A percentile compares a stretch with the other conserved stretches of the same genome.
Evolutionary conservation across 2,113 vertebrate species (phyloP).

Genomic region (Hippocampus zosterae): DNA sequence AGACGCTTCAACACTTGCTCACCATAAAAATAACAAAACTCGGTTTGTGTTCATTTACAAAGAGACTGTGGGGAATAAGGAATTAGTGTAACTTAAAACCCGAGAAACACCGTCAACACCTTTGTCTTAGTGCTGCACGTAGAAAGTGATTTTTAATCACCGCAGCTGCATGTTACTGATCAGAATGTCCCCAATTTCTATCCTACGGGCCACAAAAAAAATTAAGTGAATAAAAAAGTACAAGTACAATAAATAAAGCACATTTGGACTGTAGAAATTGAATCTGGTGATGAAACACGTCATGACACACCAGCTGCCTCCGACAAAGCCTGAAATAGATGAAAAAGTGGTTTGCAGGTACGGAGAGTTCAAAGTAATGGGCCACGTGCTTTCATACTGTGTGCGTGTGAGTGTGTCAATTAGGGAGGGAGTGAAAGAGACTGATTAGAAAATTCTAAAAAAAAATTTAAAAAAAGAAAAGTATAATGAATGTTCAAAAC

Average conservation of each 20-base stretch:
- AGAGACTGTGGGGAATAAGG: neutral
- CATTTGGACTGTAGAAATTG: neutral
- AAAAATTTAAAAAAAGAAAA: neutral
- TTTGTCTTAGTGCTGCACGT: neutral
- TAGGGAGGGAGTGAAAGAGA: neutral
- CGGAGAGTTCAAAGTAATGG: neutral
- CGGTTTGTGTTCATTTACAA: neutral
- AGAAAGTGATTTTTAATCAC: neutral
- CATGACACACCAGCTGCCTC: neutral
- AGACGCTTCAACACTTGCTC: conserved; percentile 33
- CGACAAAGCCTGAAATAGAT: neutral
- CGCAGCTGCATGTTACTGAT: neutral
- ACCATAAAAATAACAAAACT: conserved; percentile 1
- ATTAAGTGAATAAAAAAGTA: neutral
- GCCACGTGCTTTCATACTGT: neutral
- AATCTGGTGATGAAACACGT: neutral
- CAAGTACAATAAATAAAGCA: neutral
- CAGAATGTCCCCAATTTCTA: neutral
- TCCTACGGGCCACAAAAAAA: neutral
- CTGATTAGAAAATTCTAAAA: neutral
- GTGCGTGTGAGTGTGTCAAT: neutral
- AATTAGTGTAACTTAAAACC: neutral
- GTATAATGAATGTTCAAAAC: neutral
- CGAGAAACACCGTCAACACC: neutral
- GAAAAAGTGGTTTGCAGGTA: neutral